These are phyloP conservation scores for Sycophila sp. DNA, from an alignment of 1,140 invertebrate genomes.

Conservation along the genomic window DNA sequence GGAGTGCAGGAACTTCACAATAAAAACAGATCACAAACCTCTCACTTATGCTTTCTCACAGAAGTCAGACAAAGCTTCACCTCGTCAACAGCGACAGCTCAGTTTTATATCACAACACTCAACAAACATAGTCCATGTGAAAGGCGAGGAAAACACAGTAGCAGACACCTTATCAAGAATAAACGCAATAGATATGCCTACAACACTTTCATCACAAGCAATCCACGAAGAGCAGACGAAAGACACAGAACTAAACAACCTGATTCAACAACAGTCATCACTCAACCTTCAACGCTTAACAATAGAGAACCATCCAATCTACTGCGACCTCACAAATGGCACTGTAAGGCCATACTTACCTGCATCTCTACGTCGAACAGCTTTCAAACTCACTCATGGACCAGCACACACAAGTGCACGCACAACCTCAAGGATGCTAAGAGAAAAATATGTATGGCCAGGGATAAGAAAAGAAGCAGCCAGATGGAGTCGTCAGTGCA, in stretches of 20 bases:
- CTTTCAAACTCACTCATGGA: slow-evolving; percentile 10
- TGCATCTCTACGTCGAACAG: background rate
- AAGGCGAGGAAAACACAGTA: background rate
- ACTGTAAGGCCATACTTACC: background rate
- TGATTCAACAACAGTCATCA: too few species aligned
- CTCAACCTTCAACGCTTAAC: background rate
- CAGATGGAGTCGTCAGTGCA: slow-evolving; percentile 32
- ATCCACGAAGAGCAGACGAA: background rate
- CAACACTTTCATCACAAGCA: background rate
- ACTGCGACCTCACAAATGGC: background rate
- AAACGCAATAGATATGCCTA: background rate
- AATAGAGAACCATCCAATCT: background rate
- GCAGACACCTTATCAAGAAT: background rate
- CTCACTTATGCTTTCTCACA: slow-evolving; percentile 2
- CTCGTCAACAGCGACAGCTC: background rate
- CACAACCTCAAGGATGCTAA: too few species aligned
- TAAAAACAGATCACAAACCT: background rate
- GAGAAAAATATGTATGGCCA: slow-evolving; percentile 33
- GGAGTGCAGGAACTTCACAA: background rate
- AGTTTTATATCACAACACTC: background rate
- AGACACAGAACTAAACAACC: slow-evolving; percentile 40
- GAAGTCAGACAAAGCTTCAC: background rate
- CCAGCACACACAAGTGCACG: background rate
- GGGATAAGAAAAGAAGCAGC: slow-evolving; percentile 28
- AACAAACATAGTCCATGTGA: background rate